Base-by-base conservation (phyloP, 2,888 invertebrate genomes). In the Biston stratarius region DNA sequence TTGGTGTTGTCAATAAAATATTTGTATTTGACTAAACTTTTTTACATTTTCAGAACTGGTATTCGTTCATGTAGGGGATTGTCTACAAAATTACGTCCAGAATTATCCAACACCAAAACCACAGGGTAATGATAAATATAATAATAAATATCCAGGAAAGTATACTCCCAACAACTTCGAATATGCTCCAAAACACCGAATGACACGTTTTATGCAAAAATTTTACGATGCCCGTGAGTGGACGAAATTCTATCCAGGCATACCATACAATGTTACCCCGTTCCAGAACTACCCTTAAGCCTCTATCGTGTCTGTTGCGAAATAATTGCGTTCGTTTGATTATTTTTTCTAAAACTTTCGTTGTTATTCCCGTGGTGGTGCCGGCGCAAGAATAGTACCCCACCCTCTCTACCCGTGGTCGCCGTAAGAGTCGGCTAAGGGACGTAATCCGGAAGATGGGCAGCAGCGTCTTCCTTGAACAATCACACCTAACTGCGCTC, bases 131-230 rank as follows among this genome's bases (percentile, higher is more conserved):
- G 10, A 42, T 11, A 10, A 1, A 1, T 42, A 10, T 14, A 10
- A 3, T 6, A 6, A 10, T 0, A 9, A 0, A 5, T 15, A 48
- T 6, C 24, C 48, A 5, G 0, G 0, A 3, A 0, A 3, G 2
- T 48, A 24, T 10, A 48, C 48, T n/a, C 24, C 48, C 5, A 10
- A 48, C 48, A 11, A 24, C 15, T 48, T 48, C 6, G 48, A 48
- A 5, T 10, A 15, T 1, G 48, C 9, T 9, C 24, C 48, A 10
- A 10, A 10, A 3, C 0, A 9, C 0, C 48, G 48, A 9, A 24
- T 48, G 9, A 48, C 48, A 48, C 15, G 24, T 3, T 48, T 24
- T 24, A 11, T 48, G 1, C 10, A 15, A 10, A 48, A 48, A 2
- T 48, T 48, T 48, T 48, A 48, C 24, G 15, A 48, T 48, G 2